phyloP scores from a whole-genome alignment of 2,113 vertebrate genomes.

The Cygnus atratus region DNA sequence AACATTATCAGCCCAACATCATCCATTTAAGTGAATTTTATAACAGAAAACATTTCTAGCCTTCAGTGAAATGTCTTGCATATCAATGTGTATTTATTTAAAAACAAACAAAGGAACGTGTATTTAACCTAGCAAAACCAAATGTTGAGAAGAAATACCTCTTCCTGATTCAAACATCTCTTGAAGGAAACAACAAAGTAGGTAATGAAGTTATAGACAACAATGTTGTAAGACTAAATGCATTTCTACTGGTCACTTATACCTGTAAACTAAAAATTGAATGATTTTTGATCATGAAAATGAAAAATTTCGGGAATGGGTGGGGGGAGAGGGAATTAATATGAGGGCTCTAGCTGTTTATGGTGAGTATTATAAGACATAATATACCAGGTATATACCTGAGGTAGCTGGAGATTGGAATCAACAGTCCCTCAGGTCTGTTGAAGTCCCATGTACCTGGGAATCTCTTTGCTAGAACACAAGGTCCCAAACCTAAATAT shows the following conservation, averaged over 20 bases:
- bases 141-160: not conserved
- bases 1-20: not conserved
- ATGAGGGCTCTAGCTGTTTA: not conserved
- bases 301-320: not conserved
- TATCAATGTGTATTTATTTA: not conserved
- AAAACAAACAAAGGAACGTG: not conserved
- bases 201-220: not conserved
- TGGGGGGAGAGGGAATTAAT: not conserved
- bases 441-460: not conserved
- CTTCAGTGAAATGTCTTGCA: not conserved
- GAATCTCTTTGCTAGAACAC: not conserved
- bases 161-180: not conserved
- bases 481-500: not conserved
- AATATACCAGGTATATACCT: not conserved
- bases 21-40: not conserved
- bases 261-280: not conserved
- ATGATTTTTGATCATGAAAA: not conserved
- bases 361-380: not conserved
- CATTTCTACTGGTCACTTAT: not conserved
- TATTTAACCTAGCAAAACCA: not conserved
- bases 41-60: not conserved
- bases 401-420: not conserved
- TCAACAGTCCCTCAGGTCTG: not conserved
- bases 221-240: not conserved
- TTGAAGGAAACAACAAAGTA: not conserved